Evolutionary conservation across 1,140 invertebrate genomes (phyloP).

Genomic region (Bicyclus anynana): DNA sequence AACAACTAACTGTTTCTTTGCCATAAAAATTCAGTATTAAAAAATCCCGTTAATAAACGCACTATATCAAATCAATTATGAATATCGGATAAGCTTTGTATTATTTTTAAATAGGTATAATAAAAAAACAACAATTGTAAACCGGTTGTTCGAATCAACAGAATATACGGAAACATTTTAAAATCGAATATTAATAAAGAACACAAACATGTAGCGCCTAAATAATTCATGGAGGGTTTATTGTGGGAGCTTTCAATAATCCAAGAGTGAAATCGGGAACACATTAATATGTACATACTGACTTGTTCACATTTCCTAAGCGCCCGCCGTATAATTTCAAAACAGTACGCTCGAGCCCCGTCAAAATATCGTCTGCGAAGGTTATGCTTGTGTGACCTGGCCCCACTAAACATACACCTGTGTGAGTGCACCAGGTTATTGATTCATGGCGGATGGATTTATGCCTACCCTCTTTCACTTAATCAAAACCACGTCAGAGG

Average conservation of each 20-base stretch:
- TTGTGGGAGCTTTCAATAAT: conserved; percentile 15
- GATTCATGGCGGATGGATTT: conserved; percentile 68
- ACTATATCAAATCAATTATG: too few relatives aligned
- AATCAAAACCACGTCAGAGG: conserved; percentile 57
- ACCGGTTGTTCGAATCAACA: background rate
- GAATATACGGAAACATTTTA: background rate
- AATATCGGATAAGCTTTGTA: too few relatives aligned
- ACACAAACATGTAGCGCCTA: conserved; percentile 5
- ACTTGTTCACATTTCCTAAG: conserved; percentile 19
- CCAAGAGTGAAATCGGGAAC: conserved; percentile 16
- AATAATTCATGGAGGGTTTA: conserved; percentile 16
- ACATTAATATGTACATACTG: conserved; percentile 21
- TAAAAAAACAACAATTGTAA: background rate
- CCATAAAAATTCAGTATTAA: too few relatives aligned
- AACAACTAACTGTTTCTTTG: too few relatives aligned
- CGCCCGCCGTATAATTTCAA: conserved; percentile 49
- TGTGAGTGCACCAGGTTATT: conserved; percentile 70
- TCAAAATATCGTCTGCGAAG: conserved; percentile 69
- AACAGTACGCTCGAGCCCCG: conserved; percentile 51
- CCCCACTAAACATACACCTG: conserved; percentile 42
- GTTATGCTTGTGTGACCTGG: conserved; percentile 51
- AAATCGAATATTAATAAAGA: background rate
- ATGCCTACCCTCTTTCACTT: conserved; percentile 65
- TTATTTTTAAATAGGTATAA: too few relatives aligned
- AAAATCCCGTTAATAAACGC: too few relatives aligned